phyloP scores from a whole-genome alignment of 2,888 invertebrate species.

The Crepidodera aurea region DNA sequence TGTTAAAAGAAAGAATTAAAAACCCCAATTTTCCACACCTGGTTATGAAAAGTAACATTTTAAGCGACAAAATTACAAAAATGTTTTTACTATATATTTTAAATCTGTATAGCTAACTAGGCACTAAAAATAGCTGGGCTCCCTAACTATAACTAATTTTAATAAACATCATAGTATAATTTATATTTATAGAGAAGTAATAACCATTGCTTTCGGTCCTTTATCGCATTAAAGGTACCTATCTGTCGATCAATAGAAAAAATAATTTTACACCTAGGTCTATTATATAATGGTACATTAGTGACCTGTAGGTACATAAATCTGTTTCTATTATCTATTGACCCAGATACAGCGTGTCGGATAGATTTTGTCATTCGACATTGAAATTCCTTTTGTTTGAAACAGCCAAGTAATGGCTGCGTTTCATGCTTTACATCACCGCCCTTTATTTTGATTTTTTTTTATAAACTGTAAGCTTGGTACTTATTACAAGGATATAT shows the following conservation, averaged over 20 bases:
- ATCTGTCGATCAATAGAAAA: conserved; percentile 15
- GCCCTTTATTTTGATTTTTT: conserved; percentile 18
- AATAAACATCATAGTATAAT: conserved; percentile 10
- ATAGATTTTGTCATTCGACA: conserved; percentile 29
- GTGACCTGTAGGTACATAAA: conserved; percentile 28
- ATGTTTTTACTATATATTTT: no score
- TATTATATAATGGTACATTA: conserved; percentile 29
- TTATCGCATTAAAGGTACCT: conserved; percentile 11
- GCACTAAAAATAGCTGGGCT: neutral
- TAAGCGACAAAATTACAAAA: no score
- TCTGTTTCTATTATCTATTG: conserved; percentile 21
- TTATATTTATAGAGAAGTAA: conserved; percentile 16
- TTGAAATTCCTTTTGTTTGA: conserved; percentile 28
- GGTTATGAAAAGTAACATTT: no score
- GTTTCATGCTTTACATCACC: conserved; percentile 11
- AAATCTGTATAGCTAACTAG: no score
- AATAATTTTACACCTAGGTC: conserved; percentile 25
- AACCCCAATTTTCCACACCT: no score
- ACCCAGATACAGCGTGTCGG: conserved; percentile 21
- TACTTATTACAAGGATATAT: neutral
- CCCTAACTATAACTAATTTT: neutral
- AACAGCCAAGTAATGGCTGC: conserved; percentile 13
- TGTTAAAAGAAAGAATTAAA: no score
- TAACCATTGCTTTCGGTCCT: conserved; percentile 7
- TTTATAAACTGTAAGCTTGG: neutral